These are phyloP conservation scores for Apantesis nais DNA, from an alignment of 2,888 invertebrate genomes.

Conservation along the genomic window DNA sequence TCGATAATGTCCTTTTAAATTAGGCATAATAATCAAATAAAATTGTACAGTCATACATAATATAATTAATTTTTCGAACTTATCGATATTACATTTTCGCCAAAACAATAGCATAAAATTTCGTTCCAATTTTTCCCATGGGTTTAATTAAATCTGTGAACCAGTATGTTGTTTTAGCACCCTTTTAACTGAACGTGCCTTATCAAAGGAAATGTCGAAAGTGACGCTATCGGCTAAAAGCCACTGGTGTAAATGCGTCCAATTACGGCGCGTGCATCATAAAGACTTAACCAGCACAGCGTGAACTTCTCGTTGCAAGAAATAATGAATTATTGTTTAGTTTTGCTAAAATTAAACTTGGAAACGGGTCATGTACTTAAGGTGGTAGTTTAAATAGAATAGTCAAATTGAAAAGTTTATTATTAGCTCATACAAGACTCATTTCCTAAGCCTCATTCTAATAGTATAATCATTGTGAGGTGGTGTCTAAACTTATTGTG, in stretches of 20 bases:
- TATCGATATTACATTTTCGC: constrained; percentile 30
- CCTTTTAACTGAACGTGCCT: constrained; percentile 70
- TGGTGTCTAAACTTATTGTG: neutral
- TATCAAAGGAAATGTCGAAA: constrained; percentile 77
- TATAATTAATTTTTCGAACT: constrained; percentile 2
- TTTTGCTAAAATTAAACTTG: constrained; percentile 7
- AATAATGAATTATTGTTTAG: constrained; percentile 22
- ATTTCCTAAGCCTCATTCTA: too few relatives aligned
- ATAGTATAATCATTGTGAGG: neutral
- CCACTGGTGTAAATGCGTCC: constrained; percentile 73
- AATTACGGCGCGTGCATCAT: constrained; percentile 63
- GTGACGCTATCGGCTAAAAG: constrained; percentile 74
- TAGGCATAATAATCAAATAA: too few relatives aligned
- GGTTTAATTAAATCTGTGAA: constrained; percentile 71
- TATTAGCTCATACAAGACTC: too few relatives aligned
- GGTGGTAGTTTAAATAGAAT: neutral
- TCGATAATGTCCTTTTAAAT: neutral
- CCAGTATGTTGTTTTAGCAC: constrained; percentile 64
- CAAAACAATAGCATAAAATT: constrained; percentile 28
- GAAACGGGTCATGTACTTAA: neutral
- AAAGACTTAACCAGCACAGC: constrained; percentile 51
- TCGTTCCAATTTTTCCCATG: constrained; percentile 37
- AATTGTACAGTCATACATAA: neutral
- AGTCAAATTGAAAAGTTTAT: neutral
- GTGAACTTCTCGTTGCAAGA: constrained; percentile 48